Percentiles rank a stretch among this genome's conserved stretches.
phyloP scores from a whole-genome alignment of 2,888 invertebrate genomes.

The Leistus spinibarbis region DNA sequence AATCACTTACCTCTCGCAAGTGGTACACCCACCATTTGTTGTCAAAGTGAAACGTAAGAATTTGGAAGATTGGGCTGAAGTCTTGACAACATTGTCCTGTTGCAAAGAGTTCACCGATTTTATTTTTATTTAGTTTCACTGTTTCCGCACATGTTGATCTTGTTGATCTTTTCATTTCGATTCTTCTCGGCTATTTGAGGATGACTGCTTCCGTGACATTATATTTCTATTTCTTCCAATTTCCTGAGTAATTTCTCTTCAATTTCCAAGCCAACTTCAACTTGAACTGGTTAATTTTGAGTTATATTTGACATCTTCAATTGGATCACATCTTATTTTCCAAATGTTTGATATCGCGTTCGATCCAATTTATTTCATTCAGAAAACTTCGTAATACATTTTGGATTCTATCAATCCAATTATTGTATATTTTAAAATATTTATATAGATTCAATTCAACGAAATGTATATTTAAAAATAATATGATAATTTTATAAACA shows the following conservation, averaged over 20 bases:
- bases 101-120: background rate
- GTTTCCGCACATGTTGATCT: background rate
- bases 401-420: background rate
- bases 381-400: background rate
- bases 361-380: too few species aligned
- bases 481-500: too few species aligned
- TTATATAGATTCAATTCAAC: background rate
- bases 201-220: too few species aligned
- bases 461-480: too few species aligned
- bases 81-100: conserved; percentile 36
- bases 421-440: background rate
- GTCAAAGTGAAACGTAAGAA: conserved; percentile 44
- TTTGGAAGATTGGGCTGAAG: conserved; percentile 59
- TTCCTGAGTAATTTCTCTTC: too few species aligned
- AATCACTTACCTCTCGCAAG: conserved; percentile 45
- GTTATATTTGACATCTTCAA: too few species aligned
- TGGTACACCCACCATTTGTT: conserved; percentile 45
- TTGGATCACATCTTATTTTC: too few species aligned
- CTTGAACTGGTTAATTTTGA: too few species aligned
- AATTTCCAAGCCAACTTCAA: too few species aligned
- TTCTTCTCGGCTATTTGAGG: background rate
- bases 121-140: background rate
- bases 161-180: background rate
- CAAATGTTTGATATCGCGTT: too few species aligned
- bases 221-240: background rate